These are phyloP conservation scores for Leptinotarsa undecemlineata DNA, from an alignment of 1,140 invertebrate species.

Conservation along the genomic window DNA sequence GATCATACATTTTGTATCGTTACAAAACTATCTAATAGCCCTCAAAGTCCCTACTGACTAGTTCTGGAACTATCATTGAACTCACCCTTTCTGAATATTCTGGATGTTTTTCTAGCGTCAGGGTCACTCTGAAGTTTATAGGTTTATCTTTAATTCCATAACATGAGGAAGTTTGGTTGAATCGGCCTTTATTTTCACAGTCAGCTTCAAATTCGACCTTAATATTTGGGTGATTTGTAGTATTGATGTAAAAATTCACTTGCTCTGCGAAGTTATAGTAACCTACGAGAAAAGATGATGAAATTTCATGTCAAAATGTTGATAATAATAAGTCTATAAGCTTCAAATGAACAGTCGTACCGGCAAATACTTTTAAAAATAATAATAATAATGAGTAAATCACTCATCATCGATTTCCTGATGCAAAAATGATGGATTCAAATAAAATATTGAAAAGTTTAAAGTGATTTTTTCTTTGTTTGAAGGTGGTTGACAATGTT, in stretches of 20 bases:
- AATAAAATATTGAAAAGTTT: too few relatives aligned
- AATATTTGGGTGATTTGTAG: constrained; percentile 53
- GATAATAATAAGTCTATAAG: too few relatives aligned
- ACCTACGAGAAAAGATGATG: background rate
- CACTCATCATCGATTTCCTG: too few relatives aligned
- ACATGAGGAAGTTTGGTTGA: constrained; percentile 58
- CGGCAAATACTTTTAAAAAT: background rate
- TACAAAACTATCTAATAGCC: too few relatives aligned
- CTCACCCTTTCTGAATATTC: background rate
- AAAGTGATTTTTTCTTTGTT: too few relatives aligned
- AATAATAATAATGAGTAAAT: background rate
- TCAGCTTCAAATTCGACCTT: constrained; percentile 62
- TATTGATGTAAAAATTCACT: constrained; percentile 62
- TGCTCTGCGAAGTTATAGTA: constrained; percentile 40
- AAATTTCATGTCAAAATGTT: too few relatives aligned
- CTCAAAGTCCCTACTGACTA: too few relatives aligned
- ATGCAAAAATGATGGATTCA: too few relatives aligned
- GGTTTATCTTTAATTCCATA: constrained; percentile 61
- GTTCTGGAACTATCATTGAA: background rate
- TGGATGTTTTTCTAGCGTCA: constrained; percentile 56
- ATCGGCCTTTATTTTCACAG: constrained; percentile 58
- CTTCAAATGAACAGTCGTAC: too few relatives aligned
- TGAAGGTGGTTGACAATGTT: too few relatives aligned
- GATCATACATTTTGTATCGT: too few relatives aligned
- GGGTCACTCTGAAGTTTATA: constrained; percentile 62